phyloP scores from a whole-genome alignment of 2,888 invertebrate species.

The Cetonia aurata region DNA sequence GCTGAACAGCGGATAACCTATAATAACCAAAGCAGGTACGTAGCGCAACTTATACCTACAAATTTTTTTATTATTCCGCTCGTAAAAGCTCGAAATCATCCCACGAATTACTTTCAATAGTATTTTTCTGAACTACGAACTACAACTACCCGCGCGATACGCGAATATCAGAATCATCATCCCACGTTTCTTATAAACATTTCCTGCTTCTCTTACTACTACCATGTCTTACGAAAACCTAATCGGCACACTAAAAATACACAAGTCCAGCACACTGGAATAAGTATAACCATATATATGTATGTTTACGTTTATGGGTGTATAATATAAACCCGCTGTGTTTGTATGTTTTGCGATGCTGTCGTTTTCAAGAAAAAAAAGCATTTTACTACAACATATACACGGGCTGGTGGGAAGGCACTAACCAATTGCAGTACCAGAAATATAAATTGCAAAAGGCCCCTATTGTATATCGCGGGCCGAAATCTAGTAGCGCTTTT shows the following conservation, averaged over 20 bases:
- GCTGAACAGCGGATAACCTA: too few relatives aligned
- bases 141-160: too few relatives aligned
- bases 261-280: conserved; percentile 1
- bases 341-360: conserved; percentile 48
- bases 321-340: conserved; percentile 39
- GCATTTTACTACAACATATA: conserved; percentile 21
- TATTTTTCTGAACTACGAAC: too few relatives aligned
- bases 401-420: conserved; percentile 50
- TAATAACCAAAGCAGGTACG: too few relatives aligned
- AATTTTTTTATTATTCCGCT: too few relatives aligned
- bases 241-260: conserved; percentile 40
- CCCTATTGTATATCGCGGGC: conserved; percentile 55
- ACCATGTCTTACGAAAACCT: conserved; percentile 24
- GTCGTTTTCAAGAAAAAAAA: conserved; percentile 50
- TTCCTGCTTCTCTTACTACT: too few relatives aligned
- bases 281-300: conserved; percentile 2
- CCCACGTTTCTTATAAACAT: too few relatives aligned
- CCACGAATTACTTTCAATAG: too few relatives aligned
- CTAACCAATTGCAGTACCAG: conserved; percentile 53
- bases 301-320: conserved; percentile 34
- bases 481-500: conserved; percentile 50
- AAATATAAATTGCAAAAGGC: conserved; percentile 56
- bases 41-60: too few relatives aligned
- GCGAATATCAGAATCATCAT: too few relatives aligned
- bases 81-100: too few relatives aligned